Base-by-base conservation (phyloP, 2,888 invertebrate species). In the Xylota segnis region DNA sequence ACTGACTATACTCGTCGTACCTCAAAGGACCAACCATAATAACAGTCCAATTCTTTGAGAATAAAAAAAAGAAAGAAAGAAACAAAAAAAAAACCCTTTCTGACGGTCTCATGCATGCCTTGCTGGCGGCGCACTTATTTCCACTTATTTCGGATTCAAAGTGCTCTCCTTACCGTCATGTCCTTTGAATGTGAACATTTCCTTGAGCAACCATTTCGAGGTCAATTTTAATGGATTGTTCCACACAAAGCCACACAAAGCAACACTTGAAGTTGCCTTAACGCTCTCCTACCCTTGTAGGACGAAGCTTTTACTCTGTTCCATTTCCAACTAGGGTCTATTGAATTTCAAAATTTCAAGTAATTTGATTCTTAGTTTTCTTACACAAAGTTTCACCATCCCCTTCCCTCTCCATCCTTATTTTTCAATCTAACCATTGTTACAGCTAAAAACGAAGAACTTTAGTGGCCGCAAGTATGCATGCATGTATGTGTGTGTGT, bases 211-310 rank as follows among this genome's bases (percentile, higher is more conserved):
- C 50, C 47, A 50, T 34, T 18, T 40, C 63, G 65, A 79, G 79
- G 79, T 72, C 50, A 72, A 65, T 65, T 65, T 58, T 58, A 47
- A 72, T 72, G 56, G 72, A 65, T 72, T 65, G 47, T 40, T 16
- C 18, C n/a, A 40, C 27, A 52, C 52, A 68, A 40, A 66, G 58
- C 4, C 47, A 65, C 29, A 71, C 34, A 71, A 78, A 58, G 65
- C 9, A 52, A 72, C 58, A 72, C 65, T 79, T 58, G 9, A 79
- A 59, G 54, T 58, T 32, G 61, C 54, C 16, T 23, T 45, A 43
- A 45, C 27, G 27, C n/a, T n/a, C 37, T 37, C 7, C 5, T 54
- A 71, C 34, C 52, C 45, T 61, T 65, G 43, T 9, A 37, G 14
- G 16, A 66, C 40, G 32, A 50, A 65, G 56, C 56, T n/a, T 43